Conservation (phyloP, 2,888 invertebrate species). For the Limnephilus rhombicus region DNA sequence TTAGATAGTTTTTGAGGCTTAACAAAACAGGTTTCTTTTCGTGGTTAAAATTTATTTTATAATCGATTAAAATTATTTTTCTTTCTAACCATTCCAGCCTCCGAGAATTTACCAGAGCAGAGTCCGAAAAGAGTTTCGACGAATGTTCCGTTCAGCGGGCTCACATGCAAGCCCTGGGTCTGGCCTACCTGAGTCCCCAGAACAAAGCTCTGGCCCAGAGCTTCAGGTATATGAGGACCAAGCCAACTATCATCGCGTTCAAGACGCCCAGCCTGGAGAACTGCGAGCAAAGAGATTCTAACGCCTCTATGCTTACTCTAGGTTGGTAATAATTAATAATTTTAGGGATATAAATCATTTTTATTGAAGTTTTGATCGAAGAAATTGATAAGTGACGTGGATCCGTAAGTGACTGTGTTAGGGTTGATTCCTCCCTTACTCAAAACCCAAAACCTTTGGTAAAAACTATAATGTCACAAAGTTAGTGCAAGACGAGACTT, state of each 20-base stretch:
- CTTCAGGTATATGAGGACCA: conserved; percentile 93
- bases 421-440: too few species aligned
- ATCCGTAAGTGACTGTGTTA: too few species aligned
- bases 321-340: conserved; percentile 71
- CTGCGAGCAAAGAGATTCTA: conserved; percentile 79
- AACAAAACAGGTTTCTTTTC: not conserved
- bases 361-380: too few species aligned
- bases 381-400: too few species aligned
- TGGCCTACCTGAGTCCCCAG: conserved; percentile 86
- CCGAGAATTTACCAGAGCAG: conserved; percentile 85
- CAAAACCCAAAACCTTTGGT: too few species aligned
- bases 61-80: not conserved
- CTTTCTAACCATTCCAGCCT: conserved; percentile 75
- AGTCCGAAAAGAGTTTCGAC: conserved; percentile 88
- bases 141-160: conserved; percentile 82
- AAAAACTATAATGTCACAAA: too few species aligned
- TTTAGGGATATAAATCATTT: too few species aligned
- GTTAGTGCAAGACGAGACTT: too few species aligned
- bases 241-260: conserved; percentile 92
- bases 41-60: not conserved
- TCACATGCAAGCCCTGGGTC: conserved; percentile 80
- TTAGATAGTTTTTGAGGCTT: not conserved
- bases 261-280: conserved; percentile 89
- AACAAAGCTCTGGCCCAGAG: conserved; percentile 89
- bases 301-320: conserved; percentile 78